Evolutionary conservation across 2,797 vertebrate genomes (phyloP), one percentile per base, ranked within the genome.

Genomic region (Amniataba percoides): DNA sequence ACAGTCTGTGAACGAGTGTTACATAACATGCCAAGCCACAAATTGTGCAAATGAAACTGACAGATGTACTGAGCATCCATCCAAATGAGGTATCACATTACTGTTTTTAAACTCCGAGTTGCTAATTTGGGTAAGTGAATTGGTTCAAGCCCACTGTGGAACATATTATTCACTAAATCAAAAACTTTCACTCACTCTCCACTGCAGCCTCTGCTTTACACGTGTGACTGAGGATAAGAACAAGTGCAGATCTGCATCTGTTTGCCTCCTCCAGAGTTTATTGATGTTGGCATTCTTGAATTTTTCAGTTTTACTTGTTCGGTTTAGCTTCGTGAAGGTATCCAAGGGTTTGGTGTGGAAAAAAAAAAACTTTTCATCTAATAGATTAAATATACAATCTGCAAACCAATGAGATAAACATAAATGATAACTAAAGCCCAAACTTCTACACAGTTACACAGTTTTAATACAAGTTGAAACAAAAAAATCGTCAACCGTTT

Each of bases 41-140:
- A 61, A 77, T 11, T 67, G 74, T 60, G 46, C 74, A 80, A 80
- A 78, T 71, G 36, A 65, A 69, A 72, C 57, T 13, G 55, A 75
- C 46, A 71, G 61, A 70, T 79, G 61, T 64, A 19, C 23, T 53
- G 68, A 74, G 63, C 53, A 69, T 63, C 57, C 74, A 76, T 77
- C 55, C 56, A 84, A 73, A 72, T 27, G 7, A 71, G 48, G 51
- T 40, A 55, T 66, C 27, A 21, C 7, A 36, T 61, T 48, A 51
- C 62, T 1, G 46, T 12, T 48, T 31, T 71, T 39, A 23, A 59
- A 58, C 18, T 58, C 18, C 3, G 40, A 21, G 36, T 9, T 57
- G n/a, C 55, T 72, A 51, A 72, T 79, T 61, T 53, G 42, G 11
- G n/a, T 19, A 21, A 72, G 15, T 73, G 52, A 64, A 49, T 27